Percentiles rank a stretch among this genome's conserved stretches.
Evolutionary conservation across 2,888 invertebrate species (phyloP).

Genomic region (Eudemis profundana): DNA sequence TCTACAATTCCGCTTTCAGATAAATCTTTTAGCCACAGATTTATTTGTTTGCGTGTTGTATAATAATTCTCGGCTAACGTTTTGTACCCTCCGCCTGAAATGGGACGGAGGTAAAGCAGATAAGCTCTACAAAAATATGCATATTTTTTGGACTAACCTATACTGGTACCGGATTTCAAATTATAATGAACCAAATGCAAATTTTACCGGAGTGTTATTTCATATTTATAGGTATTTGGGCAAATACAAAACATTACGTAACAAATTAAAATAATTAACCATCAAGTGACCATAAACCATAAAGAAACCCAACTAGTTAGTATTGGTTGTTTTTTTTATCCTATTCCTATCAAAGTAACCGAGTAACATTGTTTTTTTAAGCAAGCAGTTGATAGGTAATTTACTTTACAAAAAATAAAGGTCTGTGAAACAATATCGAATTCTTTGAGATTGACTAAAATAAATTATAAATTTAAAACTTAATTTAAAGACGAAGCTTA

Average conservation of each 20-base stretch:
- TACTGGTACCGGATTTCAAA: slow-evolving; percentile 14
- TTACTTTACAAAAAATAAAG: no score
- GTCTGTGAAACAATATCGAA: no score
- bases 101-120: slow-evolving; percentile 22
- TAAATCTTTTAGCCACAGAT: slow-evolving; percentile 44
- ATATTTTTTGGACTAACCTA: slow-evolving; percentile 10
- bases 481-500: no score
- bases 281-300: no score
- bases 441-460: no score
- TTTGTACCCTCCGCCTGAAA: slow-evolving; percentile 26
- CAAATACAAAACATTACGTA: no score
- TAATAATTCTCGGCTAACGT: slow-evolving; percentile 41
- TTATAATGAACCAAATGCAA: slow-evolving; percentile 13
- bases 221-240: not conserved
- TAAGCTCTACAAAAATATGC: slow-evolving; percentile 34
- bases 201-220: not conserved
- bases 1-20: slow-evolving; percentile 44
- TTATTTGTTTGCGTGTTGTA: slow-evolving; percentile 44
- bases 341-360: no score
- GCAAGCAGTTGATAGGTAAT: no score
- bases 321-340: no score
- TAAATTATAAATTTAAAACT: no score
- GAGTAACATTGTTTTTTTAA: no score
- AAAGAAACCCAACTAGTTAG: no score
- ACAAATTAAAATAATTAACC: not conserved